Percentiles rank a stretch among this genome's conserved stretches.
These are phyloP conservation scores for Halcyon leucocephala DNA, from an alignment of 2,797 vertebrate genomes.

Conservation along the genomic window DNA sequence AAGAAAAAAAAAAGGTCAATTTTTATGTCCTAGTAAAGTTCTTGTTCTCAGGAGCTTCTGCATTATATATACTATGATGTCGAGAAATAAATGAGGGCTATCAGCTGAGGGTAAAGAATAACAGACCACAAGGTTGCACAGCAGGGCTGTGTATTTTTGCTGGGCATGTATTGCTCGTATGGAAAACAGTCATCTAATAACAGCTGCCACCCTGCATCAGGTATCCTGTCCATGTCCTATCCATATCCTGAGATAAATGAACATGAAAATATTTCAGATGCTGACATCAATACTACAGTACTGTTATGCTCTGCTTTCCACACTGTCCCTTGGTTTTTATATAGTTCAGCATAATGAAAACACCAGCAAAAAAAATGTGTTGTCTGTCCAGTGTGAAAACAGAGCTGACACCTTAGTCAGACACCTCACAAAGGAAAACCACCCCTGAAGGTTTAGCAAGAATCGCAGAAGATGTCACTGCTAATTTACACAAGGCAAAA, in stretches of 20 bases:
- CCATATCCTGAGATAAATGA: background rate
- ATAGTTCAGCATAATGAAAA: background rate
- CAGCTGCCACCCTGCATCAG: background rate
- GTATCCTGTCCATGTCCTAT: background rate
- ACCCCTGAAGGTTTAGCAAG: background rate
- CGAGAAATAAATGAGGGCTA: background rate
- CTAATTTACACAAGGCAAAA: conserved; percentile 69
- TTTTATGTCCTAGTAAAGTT: conserved; percentile 7
- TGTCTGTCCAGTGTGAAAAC: conserved; percentile 29
- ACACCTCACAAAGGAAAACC: conserved; percentile 46
- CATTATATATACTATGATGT: background rate
- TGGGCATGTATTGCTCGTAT: rapidly evolving
- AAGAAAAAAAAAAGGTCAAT: background rate
- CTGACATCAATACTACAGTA: background rate
- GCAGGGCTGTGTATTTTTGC: background rate
- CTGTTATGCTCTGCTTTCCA: background rate
- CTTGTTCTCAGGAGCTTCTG: background rate
- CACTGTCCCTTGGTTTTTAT: background rate
- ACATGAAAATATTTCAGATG: background rate
- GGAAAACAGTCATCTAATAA: background rate
- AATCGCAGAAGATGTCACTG: conserved; percentile 53
- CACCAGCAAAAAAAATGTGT: background rate
- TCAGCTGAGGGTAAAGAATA: background rate
- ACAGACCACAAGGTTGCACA: background rate
- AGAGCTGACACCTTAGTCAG: background rate